A percentile compares a stretch with the other conserved stretches of the same genome.
These are phyloP conservation scores for Nebria ingens DNA, from an alignment of 1,140 invertebrate genomes.

Conservation along the genomic window DNA sequence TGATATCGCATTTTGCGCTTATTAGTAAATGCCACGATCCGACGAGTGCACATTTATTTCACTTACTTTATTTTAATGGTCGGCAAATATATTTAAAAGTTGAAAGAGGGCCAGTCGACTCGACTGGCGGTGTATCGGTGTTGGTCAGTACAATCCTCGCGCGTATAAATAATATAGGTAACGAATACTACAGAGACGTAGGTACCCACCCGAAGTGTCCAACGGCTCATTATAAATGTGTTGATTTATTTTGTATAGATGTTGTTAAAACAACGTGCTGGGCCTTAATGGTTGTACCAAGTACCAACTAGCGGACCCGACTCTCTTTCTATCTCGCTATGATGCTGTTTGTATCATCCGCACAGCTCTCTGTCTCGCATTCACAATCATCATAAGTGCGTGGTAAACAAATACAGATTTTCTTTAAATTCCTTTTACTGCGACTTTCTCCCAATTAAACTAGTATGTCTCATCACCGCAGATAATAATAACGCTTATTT, in stretches of 20 bases:
- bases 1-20: slow-evolving; percentile 19
- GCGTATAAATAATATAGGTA: slow-evolving; percentile 5
- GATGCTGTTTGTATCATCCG: neutral
- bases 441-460: too few relatives aligned
- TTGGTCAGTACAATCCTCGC: neutral
- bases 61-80: slow-evolving; percentile 21
- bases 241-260: slow-evolving; percentile 6
- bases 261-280: neutral
- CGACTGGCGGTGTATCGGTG: neutral
- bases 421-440: too few relatives aligned
- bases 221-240: slow-evolving; percentile 4
- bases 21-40: slow-evolving; percentile 23
- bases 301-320: neutral
- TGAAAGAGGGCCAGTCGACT: too few relatives aligned
- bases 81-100: slow-evolving; percentile 19
- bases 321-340: neutral
- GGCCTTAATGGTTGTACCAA: neutral
- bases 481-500: too few relatives aligned
- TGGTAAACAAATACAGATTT: too few relatives aligned
- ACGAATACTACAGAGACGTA: neutral
- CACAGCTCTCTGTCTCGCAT: neutral
- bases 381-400: too few relatives aligned
- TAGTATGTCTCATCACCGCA: too few relatives aligned
- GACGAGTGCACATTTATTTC: slow-evolving; percentile 20
- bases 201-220: neutral